Base-by-base conservation (phyloP, 2,888 invertebrate species). In the Galerucella calmariensis region DNA sequence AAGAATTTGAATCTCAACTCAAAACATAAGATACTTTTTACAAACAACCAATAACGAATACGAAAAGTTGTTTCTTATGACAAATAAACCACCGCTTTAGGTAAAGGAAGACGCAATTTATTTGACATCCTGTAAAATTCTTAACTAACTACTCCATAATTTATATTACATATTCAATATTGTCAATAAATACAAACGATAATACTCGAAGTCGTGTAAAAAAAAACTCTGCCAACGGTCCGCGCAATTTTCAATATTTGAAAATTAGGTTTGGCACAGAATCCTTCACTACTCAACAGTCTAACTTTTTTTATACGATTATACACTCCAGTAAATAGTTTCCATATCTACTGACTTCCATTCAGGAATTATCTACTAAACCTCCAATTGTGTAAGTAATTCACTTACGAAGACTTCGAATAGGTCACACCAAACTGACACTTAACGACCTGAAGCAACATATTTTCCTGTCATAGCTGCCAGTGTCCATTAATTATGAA, bases 161-260 rank as follows among this genome's bases (percentile, higher is more conserved):
- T 46, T 71, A 70, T 65, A 65, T 67, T 66, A 63, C 67, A 67
- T 63, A 67, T 48, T 66, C 67, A 72, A 68, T 73, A 72, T 72
- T 71, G 73, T 79, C 75, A 76, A 75, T 77, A 77, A 79, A 77
- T 77, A 79, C 73, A 79, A 74, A 79, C 72, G 70, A 73, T 77
- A 79, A 79, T 77, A 79, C 77, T 79, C 76, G 73, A 72, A 68
- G 69, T 69, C 59, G 48, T 77, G 72, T 77, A 77, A 77, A 75
- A 77, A 77, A 75, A 78, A 77, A 77, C 65, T 74, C 68, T 75
- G 63, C 8, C 59, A 59, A 59, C 61, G 48, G 69, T 69, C 41
- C 63, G 46, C 53, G 44, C 59, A 72, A 72, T 67, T 67, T 67
- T 67, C 72, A 72, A 72, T 51, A 12, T 6, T 46, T 46, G 41